Conservation (phyloP, 2,888 invertebrate species). For the Temnothorax ravouxi region DNA sequence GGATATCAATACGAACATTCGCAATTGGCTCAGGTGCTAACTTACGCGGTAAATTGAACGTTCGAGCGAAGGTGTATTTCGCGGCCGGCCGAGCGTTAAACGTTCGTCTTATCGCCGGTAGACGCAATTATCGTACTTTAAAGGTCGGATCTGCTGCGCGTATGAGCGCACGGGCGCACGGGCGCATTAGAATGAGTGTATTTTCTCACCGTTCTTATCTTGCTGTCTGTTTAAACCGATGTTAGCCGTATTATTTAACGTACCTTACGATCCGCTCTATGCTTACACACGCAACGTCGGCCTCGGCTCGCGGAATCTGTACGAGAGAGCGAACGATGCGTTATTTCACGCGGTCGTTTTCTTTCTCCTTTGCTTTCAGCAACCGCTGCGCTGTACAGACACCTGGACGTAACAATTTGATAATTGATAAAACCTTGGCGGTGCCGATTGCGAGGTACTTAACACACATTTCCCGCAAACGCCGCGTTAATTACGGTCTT, state of each 20-base stretch:
- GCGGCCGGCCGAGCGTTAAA: conserved; percentile 12
- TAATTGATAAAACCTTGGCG: conserved; percentile 46
- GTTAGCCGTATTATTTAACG: conserved; percentile 1
- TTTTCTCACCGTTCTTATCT: conserved; percentile 37
- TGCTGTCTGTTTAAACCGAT: neutral
- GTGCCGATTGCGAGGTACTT: conserved; percentile 6
- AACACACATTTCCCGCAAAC: conserved; percentile 13
- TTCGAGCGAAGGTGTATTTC: conserved; percentile 34
- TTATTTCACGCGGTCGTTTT: neutral
- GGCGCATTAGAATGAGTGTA: conserved; percentile 4
- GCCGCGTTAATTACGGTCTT: conserved; percentile 16
- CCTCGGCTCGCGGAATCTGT: neutral
- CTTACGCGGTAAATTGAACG: conserved; percentile 47
- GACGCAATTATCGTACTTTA: conserved; percentile 28
- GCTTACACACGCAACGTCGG: neutral
- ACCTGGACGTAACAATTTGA: neutral
- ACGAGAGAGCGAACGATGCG: neutral
- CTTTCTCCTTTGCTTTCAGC: neutral
- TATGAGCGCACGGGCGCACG: neutral
- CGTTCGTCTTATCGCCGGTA: neutral
- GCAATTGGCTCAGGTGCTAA: conserved; percentile 34
- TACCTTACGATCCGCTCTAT: neutral
- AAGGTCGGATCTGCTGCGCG: neutral
- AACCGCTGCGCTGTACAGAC: no score
- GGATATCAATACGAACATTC: conserved; percentile 33